These are phyloP conservation scores for Platygyra sinensis DNA, from an alignment of 64 coral and sea anemone species.

Conservation along the genomic window DNA sequence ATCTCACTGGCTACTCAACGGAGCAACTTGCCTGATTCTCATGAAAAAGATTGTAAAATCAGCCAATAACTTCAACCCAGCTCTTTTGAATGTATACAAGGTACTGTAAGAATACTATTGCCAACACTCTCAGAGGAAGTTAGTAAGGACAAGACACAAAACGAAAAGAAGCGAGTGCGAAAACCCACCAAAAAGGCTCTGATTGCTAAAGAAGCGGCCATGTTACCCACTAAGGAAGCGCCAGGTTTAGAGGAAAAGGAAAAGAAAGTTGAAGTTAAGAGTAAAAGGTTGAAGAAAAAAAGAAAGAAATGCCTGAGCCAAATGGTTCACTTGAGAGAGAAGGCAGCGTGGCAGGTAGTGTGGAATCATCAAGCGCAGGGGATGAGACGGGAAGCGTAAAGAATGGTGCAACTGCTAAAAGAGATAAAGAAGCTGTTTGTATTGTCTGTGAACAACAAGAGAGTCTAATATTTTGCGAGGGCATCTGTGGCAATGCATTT, in stretches of 20 bases:
- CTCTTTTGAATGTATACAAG: too few relatives aligned
- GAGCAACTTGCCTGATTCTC: too few relatives aligned
- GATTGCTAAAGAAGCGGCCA: slow-evolving; percentile 24
- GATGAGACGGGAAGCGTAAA: slow-evolving; percentile 71
- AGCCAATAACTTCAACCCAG: too few relatives aligned
- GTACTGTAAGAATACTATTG: background rate
- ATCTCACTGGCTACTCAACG: too few relatives aligned
- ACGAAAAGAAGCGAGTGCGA: slow-evolving; percentile 58
- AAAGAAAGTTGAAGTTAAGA: background rate
- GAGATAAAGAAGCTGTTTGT: slow-evolving; percentile 84
- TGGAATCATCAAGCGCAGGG: slow-evolving; percentile 49
- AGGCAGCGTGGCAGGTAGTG: slow-evolving; percentile 37
- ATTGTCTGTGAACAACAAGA: slow-evolving; percentile 93
- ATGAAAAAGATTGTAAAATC: too few relatives aligned
- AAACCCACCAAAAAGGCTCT: slow-evolving; percentile 16
- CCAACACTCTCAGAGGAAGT: background rate
- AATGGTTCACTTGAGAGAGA: slow-evolving; percentile 43
- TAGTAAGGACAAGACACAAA: background rate
- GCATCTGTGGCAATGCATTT: slow-evolving; percentile 91
- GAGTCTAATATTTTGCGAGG: slow-evolving; percentile 89
- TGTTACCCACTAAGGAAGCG: slow-evolving; percentile 9
- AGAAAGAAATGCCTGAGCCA: slow-evolving; percentile 33
- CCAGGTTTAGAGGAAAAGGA: background rate
- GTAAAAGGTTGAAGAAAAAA: slow-evolving; percentile 24
- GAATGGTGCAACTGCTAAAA: slow-evolving; percentile 47